Conservation (phyloP, 1,140 invertebrate species). For the Muscidifurax raptorellus region DNA sequence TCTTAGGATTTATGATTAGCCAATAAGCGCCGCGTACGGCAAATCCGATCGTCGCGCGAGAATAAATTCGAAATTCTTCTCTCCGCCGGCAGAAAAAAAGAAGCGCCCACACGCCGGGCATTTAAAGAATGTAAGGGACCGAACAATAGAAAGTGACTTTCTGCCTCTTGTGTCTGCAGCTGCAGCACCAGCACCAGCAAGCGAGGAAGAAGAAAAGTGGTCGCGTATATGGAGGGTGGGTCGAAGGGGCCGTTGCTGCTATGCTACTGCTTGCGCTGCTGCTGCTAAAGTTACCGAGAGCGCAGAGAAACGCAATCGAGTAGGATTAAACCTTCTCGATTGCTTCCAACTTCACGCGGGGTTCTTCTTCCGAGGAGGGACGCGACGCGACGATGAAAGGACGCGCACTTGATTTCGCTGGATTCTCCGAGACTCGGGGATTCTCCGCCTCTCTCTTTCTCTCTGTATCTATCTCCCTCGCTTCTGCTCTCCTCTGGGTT, state of each 20-base stretch:
- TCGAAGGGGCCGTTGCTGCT: background rate
- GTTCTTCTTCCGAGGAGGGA: conserved; percentile 48
- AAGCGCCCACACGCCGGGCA: background rate
- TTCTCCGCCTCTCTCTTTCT: conserved; percentile 47
- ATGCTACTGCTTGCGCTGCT: no score
- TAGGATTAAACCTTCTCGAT: conserved; percentile 74
- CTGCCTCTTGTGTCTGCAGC: background rate
- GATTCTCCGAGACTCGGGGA: conserved; percentile 58
- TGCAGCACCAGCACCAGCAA: conserved; percentile 5
- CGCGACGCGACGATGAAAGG: conserved; percentile 62
- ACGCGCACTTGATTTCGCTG: conserved; percentile 63
- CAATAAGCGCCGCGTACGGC: background rate
- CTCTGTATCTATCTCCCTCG: background rate
- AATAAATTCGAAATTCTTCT: background rate
- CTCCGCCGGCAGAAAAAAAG: conserved; percentile 31
- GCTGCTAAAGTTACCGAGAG: conserved; percentile 58
- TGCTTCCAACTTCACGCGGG: conserved; percentile 73
- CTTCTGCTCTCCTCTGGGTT: conserved; percentile 56
- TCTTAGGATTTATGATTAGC: background rate
- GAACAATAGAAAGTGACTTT: conserved; percentile 31
- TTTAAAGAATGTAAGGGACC: conserved; percentile 25
- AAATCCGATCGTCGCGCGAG: background rate
- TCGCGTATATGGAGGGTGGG: conserved; percentile 1
- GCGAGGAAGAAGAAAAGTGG: conserved; percentile 16
- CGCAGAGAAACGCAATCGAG: conserved; percentile 71